Evolutionary conservation across 2,113 vertebrate species (phyloP).

Genomic region (Tamias sibiricus): DNA sequence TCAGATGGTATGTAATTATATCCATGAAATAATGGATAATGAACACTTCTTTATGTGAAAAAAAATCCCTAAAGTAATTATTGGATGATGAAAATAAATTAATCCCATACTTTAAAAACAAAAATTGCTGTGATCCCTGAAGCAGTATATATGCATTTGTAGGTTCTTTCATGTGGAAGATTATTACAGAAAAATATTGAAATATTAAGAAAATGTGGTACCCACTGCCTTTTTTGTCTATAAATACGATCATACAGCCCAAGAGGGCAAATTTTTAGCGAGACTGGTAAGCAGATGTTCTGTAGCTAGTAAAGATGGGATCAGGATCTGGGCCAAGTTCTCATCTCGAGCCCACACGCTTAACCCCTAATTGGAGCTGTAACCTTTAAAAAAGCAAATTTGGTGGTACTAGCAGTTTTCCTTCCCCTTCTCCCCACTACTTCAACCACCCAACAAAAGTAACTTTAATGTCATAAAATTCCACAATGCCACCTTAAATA

Average conservation of each 20-base stretch:
- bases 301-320: neutral
- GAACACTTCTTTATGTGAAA: conserved; percentile 56
- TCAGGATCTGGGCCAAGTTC: neutral
- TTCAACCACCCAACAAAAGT: neutral
- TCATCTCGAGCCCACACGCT: neutral
- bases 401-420: neutral
- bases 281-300: conserved; percentile 52
- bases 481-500: neutral
- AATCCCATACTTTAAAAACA: conserved; percentile 54
- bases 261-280: neutral
- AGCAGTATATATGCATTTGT: neutral
- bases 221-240: neutral
- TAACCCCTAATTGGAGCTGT: conserved; percentile 34
- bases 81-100: conserved; percentile 67
- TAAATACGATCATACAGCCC: neutral
- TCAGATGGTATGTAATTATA: conserved; percentile 53
- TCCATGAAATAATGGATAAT: conserved; percentile 56
- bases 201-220: conserved; percentile 53
- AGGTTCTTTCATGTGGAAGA: conserved; percentile 49
- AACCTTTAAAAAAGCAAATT: neutral
- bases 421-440: neutral
- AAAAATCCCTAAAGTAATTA: conserved; percentile 32
- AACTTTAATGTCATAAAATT: too few relatives aligned
- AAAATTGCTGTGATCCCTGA: conserved; percentile 20
- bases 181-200: conserved; percentile 25